phyloP scores from a whole-genome alignment of 2,888 invertebrate species.

The Brachypalpus laphriformis region DNA sequence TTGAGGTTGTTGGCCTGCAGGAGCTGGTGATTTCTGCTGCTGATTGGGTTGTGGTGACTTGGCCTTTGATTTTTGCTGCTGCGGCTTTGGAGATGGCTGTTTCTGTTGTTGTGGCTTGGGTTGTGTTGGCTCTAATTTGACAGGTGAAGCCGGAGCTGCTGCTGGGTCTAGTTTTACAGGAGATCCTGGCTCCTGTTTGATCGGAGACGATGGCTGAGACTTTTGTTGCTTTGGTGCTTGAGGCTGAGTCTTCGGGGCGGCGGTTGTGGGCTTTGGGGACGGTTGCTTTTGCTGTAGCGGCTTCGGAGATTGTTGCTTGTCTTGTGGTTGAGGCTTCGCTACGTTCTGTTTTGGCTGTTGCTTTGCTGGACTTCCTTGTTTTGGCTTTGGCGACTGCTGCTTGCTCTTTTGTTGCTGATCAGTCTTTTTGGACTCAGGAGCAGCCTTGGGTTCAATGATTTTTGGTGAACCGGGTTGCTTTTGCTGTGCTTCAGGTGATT shows the following conservation, averaged over 20 bases:
- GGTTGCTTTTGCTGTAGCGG: slow-evolving; percentile 66
- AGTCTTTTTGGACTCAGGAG: slow-evolving; percentile 56
- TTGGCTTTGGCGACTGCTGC: slow-evolving; percentile 55
- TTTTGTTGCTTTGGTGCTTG: slow-evolving; percentile 65
- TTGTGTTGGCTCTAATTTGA: slow-evolving; percentile 32
- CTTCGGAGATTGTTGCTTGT: slow-evolving; percentile 45
- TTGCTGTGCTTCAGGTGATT: slow-evolving; percentile 29
- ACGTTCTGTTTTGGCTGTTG: slow-evolving; percentile 43
- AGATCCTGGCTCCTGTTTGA: slow-evolving; percentile 38
- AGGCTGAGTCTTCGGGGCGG: slow-evolving; percentile 47
- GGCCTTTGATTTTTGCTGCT: slow-evolving; percentile 59
- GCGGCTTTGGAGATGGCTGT: slow-evolving; percentile 64
- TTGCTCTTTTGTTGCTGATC: slow-evolving; percentile 57
- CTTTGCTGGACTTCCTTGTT: slow-evolving; percentile 35
- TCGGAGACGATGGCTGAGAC: slow-evolving; percentile 56
- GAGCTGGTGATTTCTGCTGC: slow-evolving; percentile 49
- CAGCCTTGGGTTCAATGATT: slow-evolving; percentile 49
- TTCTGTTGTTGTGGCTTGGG: slow-evolving; percentile 51
- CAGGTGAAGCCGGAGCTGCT: slow-evolving; percentile 26
- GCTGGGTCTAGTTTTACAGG: slow-evolving; percentile 19
- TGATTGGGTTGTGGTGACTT: slow-evolving; percentile 50
- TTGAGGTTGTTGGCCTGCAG: slow-evolving; percentile 46
- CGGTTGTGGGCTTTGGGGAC: slow-evolving; percentile 53
- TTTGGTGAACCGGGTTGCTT: slow-evolving; percentile 51
- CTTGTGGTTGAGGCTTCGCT: slow-evolving; percentile 41